A percentile compares a stretch with the other conserved stretches of the same genome.
Evolutionary conservation across 2,113 vertebrate genomes (phyloP).

Genomic region (Drymodes brunneopygia): DNA sequence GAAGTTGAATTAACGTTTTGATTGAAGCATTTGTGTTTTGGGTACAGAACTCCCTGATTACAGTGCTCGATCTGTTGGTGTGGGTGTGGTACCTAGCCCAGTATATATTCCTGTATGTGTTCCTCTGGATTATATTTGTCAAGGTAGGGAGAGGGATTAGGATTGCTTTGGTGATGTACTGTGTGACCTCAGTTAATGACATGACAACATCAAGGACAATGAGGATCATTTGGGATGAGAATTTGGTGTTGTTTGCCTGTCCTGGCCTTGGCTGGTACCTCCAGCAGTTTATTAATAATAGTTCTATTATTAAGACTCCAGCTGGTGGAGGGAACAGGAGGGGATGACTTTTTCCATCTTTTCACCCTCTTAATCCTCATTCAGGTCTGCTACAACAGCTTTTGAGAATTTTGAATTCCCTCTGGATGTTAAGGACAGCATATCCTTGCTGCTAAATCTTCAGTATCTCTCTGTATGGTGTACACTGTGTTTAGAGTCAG

Average conservation of each 20-base stretch:
- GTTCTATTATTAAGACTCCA: no score
- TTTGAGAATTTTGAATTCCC: not conserved
- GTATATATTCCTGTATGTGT: not conserved
- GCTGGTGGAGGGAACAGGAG: not conserved
- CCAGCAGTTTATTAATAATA: not conserved
- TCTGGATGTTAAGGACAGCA: not conserved
- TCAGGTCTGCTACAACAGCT: not conserved
- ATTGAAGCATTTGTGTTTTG: not conserved
- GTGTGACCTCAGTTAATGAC: not conserved
- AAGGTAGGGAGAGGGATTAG: not conserved
- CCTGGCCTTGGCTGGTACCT: not conserved
- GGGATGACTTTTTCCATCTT: not conserved
- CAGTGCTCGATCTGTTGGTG: rapidly evolving
- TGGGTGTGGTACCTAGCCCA: not conserved
- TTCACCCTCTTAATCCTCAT: not conserved
- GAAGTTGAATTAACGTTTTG: not conserved
- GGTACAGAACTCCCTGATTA: not conserved
- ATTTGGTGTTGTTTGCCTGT: not conserved
- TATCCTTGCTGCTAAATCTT: not conserved
- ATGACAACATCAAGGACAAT: not conserved
- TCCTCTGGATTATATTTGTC: not conserved
- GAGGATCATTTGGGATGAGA: not conserved
- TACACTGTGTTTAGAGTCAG: not conserved
- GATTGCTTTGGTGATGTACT: not conserved
- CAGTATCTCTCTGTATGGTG: not conserved